A percentile compares a stretch with the other conserved stretches of the same genome.
Evolutionary conservation across 2,113 vertebrate species (phyloP).

Genomic region (Calonectris borealis): DNA sequence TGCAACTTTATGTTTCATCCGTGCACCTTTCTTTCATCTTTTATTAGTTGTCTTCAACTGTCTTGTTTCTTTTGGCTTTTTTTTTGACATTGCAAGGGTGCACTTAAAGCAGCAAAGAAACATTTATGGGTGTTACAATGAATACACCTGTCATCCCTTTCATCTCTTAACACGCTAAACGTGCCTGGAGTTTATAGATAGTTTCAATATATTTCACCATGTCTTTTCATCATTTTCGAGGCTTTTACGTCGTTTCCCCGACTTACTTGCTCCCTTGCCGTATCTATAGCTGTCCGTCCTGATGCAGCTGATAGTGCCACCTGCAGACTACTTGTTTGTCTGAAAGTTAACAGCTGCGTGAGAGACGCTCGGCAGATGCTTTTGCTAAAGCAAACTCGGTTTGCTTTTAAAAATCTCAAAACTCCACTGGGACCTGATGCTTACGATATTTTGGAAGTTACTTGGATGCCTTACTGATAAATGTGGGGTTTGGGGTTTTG

Average conservation of each 20-base stretch:
- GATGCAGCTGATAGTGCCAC: accelerated
- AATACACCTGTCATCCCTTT: neutral
- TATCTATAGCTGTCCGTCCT: accelerated
- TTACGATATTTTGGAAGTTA: neutral
- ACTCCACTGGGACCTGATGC: neutral
- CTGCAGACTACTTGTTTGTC: neutral
- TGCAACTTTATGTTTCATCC: accelerated
- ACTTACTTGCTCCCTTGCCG: accelerated
- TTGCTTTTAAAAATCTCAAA: neutral
- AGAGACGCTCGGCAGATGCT: neutral
- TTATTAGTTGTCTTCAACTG: neutral
- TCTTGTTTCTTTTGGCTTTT: no score
- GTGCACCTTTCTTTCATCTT: accelerated
- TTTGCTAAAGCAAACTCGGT: neutral
- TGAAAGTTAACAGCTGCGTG: neutral
- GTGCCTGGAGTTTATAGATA: neutral
- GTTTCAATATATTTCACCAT: accelerated
- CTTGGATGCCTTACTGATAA: neutral
- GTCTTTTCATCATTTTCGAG: accelerated
- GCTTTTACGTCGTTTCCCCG: accelerated
- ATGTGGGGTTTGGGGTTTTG: neutral
- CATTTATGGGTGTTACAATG: accelerated
- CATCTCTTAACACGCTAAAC: neutral
- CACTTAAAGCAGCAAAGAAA: neutral
- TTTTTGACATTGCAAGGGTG: no score